Conservation (phyloP, 2,113 vertebrate species). For the Cacatua alba region DNA sequence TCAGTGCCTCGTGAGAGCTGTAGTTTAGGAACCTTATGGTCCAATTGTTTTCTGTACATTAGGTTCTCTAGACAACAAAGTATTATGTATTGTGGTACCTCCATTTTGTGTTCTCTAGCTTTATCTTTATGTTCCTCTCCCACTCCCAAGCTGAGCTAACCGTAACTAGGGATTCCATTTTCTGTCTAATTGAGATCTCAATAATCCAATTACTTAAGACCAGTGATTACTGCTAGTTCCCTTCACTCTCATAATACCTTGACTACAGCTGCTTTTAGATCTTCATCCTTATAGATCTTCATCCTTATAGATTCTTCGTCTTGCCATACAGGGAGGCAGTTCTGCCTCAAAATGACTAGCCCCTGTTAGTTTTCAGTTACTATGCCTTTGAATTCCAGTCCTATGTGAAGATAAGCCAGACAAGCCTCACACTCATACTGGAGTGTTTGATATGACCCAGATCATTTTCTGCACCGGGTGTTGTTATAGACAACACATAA, state of each 20-base stretch:
- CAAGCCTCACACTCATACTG: not conserved
- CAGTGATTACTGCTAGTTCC: not conserved
- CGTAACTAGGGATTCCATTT: conserved; percentile 9
- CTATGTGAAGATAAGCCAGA: not conserved
- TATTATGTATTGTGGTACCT: not conserved
- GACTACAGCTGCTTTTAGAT: not conserved
- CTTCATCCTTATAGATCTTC: not conserved
- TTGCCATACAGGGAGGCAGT: not conserved
- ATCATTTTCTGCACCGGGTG: not conserved
- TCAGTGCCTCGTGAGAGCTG: not conserved
- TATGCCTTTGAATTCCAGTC: not conserved
- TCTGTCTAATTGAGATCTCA: conserved; percentile 30
- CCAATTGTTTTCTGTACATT: not conserved
- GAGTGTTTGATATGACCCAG: not conserved
- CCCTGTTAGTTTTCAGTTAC: not conserved
- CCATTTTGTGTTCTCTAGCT: not conserved
- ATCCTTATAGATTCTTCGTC: not conserved
- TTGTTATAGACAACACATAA: not conserved
- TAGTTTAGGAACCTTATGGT: not conserved
- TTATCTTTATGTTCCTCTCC: not conserved
- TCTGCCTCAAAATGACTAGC: not conserved
- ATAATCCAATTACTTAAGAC: conserved; percentile 28
- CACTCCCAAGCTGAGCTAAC: not conserved
- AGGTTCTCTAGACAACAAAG: not conserved
- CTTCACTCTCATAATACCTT: conserved; percentile 26